A percentile compares a stretch with the other conserved stretches of the same genome.
phyloP scores from a whole-genome alignment of 2,797 vertebrate genomes.

The Gymnodraco acuticeps region DNA sequence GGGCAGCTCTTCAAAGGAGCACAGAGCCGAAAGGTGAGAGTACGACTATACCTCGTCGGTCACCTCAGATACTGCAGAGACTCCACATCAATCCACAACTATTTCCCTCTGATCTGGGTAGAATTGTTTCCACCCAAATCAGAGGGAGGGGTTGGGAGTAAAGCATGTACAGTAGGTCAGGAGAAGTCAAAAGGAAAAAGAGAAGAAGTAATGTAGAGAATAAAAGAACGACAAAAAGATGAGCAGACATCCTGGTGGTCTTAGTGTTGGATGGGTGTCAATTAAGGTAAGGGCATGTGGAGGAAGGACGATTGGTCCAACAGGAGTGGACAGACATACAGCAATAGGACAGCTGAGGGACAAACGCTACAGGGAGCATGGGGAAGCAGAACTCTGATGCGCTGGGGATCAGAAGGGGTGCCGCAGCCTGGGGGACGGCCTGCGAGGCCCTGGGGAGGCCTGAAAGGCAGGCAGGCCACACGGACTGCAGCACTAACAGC shows the following conservation, averaged over 20 bases:
- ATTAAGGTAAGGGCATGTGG: constrained; percentile 27
- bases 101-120: neutral
- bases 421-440: constrained; percentile 75
- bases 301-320: constrained; percentile 36
- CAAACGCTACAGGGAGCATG: constrained; percentile 65
- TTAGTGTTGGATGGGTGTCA: constrained; percentile 48
- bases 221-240: neutral
- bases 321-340: constrained; percentile 47
- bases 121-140: constrained; percentile 14
- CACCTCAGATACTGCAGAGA: constrained; percentile 46
- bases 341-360: constrained; percentile 68
- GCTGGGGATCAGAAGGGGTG: constrained; percentile 77
- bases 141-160: neutral
- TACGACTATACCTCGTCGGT: constrained; percentile 47
- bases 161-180: constrained; percentile 27
- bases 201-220: constrained; percentile 9
- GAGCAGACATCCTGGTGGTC: constrained; percentile 48
- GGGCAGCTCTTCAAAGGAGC: constrained; percentile 70
- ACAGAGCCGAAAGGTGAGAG: constrained; percentile 72
- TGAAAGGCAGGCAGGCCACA: constrained; percentile 86
- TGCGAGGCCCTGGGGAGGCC: constrained; percentile 82
- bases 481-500: constrained; percentile 89
- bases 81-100: neutral
- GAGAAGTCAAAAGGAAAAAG: constrained; percentile 4
- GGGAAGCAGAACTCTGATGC: constrained; percentile 67